Conservation (phyloP, 2,797 vertebrate genomes). For the Rhadinocentrus ornatus region DNA sequence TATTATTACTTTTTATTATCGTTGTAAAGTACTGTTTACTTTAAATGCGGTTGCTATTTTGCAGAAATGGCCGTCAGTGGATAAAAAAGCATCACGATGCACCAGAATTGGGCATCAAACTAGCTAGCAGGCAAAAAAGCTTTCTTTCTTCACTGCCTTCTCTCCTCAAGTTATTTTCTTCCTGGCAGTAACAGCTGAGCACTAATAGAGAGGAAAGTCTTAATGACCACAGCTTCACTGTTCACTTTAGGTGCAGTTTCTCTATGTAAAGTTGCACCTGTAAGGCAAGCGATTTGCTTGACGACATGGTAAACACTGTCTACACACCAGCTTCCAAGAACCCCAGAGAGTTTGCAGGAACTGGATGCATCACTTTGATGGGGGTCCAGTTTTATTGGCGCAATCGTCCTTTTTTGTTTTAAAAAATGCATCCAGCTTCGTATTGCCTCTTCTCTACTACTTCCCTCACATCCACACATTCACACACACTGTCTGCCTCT, state of each 20-base stretch:
- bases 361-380: slow-evolving; percentile 23
- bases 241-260: slow-evolving; percentile 35
- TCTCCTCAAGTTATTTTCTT: slow-evolving; percentile 28
- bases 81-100: slow-evolving; percentile 45
- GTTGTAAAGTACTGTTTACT: neutral
- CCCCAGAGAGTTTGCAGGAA: slow-evolving; percentile 13
- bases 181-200: slow-evolving; percentile 20
- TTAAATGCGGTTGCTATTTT: slow-evolving; percentile 14
- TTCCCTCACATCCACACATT: slow-evolving; percentile 1
- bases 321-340: slow-evolving; percentile 14
- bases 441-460: slow-evolving; percentile 33
- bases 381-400: slow-evolving; percentile 35
- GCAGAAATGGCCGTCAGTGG: slow-evolving; percentile 10
- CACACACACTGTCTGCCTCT: slow-evolving; percentile 60
- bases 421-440: slow-evolving; percentile 49
- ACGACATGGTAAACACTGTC: slow-evolving; percentile 18
- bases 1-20: neutral
- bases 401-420: slow-evolving; percentile 34
- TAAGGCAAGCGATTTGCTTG: slow-evolving; percentile 27
- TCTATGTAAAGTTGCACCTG: slow-evolving; percentile 53
- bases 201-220: slow-evolving; percentile 27
- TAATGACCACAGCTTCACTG: slow-evolving; percentile 48
- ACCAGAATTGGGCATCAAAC: slow-evolving; percentile 34
- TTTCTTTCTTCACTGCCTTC: slow-evolving; percentile 24
- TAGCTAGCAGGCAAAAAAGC: slow-evolving; percentile 50